Evolutionary conservation across 2,113 vertebrate species (phyloP), one percentile per base, ranked within the genome.

Genomic region (Corythaeola cristata): DNA sequence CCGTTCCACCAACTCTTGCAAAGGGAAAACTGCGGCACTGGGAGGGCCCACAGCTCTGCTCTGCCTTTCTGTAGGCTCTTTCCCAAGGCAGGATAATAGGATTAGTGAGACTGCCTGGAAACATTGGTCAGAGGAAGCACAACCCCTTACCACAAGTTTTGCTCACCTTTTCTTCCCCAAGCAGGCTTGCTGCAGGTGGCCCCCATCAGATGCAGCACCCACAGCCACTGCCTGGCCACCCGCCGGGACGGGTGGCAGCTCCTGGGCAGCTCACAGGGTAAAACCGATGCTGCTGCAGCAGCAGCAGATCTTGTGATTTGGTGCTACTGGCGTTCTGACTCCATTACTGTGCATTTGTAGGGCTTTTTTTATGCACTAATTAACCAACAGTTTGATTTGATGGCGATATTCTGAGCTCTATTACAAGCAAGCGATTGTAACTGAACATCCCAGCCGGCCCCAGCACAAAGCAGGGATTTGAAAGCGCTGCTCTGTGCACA

Each of bases 221-320:
- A 1, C 39, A 39, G 24, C n/a, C 1, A 0, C 60, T 77, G 35
- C 90, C 64, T 73, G 79, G 68, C 62, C 13, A 2, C 15, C 26
- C 0, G 2, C 50, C 1, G 0, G 45, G 32, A 58, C 0, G 8
- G 58, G 23, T 6, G 3, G 30, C 89, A 81, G 66, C 62, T 85
- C 64, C 37, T 47, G 33, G 24, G 84, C 24, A 23, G 27, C 55
- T 89, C 67, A 12, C 11, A 30, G 59, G 39, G 23, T 53, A 27
- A 88, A 93, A 88, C 8, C 5, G 13, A 21, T 19, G 6, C 45
- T 11, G 24, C 66, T 37, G 33, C 68, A 52, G 69, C 68, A 52
- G 69, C 68, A 74, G 56, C 59, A 82, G 67, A 81, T 91, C 45
- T 93, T 83, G 55, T 0, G 32, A 68, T 89, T 87, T 66, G 53